These are phyloP conservation scores for Catharus bicknelli DNA, from an alignment of 2,113 vertebrate species.

Conservation along the genomic window DNA sequence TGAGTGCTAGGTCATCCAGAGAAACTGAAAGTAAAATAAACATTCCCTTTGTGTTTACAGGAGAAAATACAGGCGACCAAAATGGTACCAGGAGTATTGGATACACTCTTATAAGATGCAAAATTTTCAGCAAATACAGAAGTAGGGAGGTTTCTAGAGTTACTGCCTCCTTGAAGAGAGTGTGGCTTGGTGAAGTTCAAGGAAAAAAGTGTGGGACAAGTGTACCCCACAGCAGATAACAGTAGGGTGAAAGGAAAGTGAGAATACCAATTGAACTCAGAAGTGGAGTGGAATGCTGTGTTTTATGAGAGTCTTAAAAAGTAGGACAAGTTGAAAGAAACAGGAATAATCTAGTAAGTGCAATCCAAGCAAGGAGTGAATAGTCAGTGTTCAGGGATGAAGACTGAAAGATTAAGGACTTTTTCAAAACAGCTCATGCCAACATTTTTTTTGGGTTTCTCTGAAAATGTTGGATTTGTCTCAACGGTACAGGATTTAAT, in stretches of 20 bases:
- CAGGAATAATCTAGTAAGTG: background rate
- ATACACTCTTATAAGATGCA: background rate
- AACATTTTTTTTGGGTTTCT: background rate
- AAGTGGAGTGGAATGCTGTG: background rate
- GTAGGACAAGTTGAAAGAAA: background rate
- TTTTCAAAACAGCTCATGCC: background rate
- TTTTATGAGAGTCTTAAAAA: background rate
- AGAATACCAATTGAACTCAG: background rate
- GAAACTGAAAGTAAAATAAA: background rate
- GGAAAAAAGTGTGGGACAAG: slow-evolving; percentile 1
- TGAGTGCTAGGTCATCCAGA: background rate
- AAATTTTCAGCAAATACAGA: background rate
- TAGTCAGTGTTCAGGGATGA: background rate
- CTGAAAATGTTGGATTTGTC: background rate
- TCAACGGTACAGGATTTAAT: background rate
- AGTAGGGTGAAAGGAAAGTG: slow-evolving; percentile 1
- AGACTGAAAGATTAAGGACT: background rate
- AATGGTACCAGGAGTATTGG: background rate
- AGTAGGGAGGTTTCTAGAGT: background rate
- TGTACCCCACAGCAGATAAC: slow-evolving; percentile 3
- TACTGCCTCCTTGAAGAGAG: background rate
- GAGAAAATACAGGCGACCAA: background rate
- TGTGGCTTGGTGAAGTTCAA: slow-evolving; percentile 13
- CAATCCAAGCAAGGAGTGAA: background rate
- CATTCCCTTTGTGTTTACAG: background rate